Conservation (phyloP, 2,797 vertebrate genomes). For the Mycteria americana region DNA sequence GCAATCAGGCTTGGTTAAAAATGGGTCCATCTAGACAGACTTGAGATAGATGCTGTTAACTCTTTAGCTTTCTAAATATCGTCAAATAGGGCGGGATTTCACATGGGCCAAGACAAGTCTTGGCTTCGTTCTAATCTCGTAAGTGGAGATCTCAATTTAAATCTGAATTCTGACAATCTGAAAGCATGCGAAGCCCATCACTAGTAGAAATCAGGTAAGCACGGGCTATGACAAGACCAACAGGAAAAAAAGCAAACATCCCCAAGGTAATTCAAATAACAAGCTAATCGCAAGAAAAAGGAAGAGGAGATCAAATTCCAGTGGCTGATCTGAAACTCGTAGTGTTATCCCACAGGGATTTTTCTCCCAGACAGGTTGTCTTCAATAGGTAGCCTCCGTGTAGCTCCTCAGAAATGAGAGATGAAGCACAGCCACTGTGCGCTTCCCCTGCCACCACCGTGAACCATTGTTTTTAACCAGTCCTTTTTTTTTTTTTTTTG, state of each 20-base stretch:
- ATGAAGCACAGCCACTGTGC: background rate
- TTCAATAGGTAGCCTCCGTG: background rate
- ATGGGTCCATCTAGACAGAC: background rate
- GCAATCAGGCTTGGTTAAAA: background rate
- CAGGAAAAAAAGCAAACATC: background rate
- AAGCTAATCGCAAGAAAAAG: background rate
- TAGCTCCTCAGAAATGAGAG: background rate
- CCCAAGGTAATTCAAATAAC: background rate
- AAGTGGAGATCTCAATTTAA: background rate
- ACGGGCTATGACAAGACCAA: background rate
- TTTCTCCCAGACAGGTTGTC: background rate
- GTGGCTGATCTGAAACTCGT: background rate
- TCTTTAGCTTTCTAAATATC: background rate
- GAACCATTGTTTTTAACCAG: background rate
- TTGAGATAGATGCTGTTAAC: background rate
- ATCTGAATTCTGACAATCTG: background rate
- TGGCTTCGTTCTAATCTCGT: background rate
- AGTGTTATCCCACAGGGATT: background rate
- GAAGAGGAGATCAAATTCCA: background rate
- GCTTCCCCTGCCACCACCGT: background rate
- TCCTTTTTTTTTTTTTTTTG: background rate
- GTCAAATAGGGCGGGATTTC: background rate
- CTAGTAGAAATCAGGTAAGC: background rate
- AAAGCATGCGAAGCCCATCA: background rate
- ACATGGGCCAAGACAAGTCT: background rate